Conservation (phyloP, 2,888 invertebrate species). For the Erpobdella octoculata region DNA sequence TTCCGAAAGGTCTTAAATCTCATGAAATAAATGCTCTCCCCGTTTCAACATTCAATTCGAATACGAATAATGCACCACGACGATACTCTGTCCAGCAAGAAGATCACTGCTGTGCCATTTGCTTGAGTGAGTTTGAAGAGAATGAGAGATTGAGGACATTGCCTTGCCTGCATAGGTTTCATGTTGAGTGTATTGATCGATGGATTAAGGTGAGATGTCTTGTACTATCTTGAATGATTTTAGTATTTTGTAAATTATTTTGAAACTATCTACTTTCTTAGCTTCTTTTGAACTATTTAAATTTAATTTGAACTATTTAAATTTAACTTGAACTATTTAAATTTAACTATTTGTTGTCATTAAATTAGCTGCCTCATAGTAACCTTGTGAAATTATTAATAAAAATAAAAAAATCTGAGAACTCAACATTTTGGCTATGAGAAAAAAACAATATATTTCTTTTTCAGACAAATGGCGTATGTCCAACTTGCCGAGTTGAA, state of each 20-base stretch:
- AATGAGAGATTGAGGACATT: constrained; percentile 28
- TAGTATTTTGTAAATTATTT: background rate
- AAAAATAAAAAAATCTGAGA: no score
- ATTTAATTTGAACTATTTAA: background rate
- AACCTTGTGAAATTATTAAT: no score
- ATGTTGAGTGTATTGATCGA: constrained; percentile 31
- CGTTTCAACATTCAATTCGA: constrained; percentile 15
- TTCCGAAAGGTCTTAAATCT: constrained; percentile 21
- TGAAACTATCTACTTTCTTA: no score
- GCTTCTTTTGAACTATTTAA: no score
- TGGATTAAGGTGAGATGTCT: constrained; percentile 32
- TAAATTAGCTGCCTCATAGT: no score
- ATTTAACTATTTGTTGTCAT: no score
- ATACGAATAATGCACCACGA: background rate
- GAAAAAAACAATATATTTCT: background rate
- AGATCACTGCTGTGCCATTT: constrained; percentile 27
- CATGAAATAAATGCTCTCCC: constrained; percentile 30
- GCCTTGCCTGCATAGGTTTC: constrained; percentile 33
- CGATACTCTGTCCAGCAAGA: background rate
- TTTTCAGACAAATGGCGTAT: constrained; percentile 20
- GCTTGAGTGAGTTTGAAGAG: constrained; percentile 26
- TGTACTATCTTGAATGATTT: background rate
- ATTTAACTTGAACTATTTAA: background rate
- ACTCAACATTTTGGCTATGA: no score
- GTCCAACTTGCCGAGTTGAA: constrained; percentile 17